A percentile compares a stretch with the other conserved stretches of the same genome.
Evolutionary conservation across 1,140 invertebrate species (phyloP).

Genomic region (Drosophila repletoides): DNA sequence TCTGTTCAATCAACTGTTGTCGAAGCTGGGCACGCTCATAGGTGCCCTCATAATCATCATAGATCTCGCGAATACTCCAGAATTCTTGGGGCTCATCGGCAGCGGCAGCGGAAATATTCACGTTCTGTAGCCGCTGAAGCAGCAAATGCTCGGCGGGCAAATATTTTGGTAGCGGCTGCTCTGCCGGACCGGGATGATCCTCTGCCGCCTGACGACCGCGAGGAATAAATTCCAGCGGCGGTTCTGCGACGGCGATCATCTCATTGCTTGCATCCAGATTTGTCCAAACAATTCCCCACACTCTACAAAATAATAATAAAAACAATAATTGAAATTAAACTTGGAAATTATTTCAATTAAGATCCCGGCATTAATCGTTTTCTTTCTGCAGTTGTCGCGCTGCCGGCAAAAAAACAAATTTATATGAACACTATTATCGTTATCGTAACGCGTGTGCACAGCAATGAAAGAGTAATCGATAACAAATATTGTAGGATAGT

Average conservation of each 20-base stretch:
- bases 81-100: constrained; percentile 84
- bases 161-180: constrained; percentile 72
- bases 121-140: constrained; percentile 88
- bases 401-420: too few species aligned
- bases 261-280: constrained; percentile 73
- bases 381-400: too few species aligned
- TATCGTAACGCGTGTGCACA: too few species aligned
- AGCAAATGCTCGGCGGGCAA: constrained; percentile 85
- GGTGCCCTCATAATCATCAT: constrained; percentile 58
- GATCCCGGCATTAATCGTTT: too few species aligned
- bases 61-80: constrained; percentile 87
- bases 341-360: constrained; percentile 10
- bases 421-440: too few species aligned
- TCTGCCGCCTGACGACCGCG: constrained; percentile 91
- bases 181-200: constrained; percentile 88
- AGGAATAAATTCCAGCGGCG: constrained; percentile 90
- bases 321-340: constrained; percentile 9
- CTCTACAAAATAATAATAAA: constrained; percentile 1
- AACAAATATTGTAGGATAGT: not conserved
- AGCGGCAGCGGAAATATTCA: constrained; percentile 85
- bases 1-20: constrained; percentile 56
- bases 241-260: constrained; percentile 76
- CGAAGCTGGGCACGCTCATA: constrained; percentile 54
- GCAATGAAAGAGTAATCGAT: too few species aligned
- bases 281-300: constrained; percentile 23